Base-by-base conservation (phyloP, 30 jellyfish, hydroid and myxozoan species). In the Turritopsis dohrnii region DNA sequence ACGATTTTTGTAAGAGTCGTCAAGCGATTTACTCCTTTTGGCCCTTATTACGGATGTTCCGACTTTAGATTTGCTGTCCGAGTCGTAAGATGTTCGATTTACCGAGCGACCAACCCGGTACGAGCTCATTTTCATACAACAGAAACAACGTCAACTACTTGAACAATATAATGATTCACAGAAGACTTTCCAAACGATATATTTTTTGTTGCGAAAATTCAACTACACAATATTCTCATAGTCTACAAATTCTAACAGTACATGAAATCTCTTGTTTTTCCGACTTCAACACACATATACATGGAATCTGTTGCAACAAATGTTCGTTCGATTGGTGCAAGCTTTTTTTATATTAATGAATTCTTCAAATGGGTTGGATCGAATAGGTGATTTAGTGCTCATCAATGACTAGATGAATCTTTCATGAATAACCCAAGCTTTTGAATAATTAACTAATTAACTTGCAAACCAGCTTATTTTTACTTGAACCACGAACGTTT, bases 361-460 rank as follows among this genome's bases (percentile, higher is more conserved):
- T 76, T 16, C 29, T 69, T 25, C 75, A 85, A 71, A 53, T 60
- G 85, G 66, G 72, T 71, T 22, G 21, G 31, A 29, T 8, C 88
- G 85, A 81, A 21, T 23, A 19, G 29, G 24, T 18, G 28, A 24
- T 30, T 79, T 21, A 52, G 9, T 24, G 77, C 22, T 69, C 60
- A 69, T 69, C 30, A 69, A 23, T 23, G 30, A 23, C 77, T 16
- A 29, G 52, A 53, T 90, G 21, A 88, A 83, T 92, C 53, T 79
- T 92, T 92, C 84, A 92, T 81, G 72, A 74, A 69, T 84, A 81
- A 53, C 85, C 96, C 92, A 92, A 92, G 98, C 98, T 89, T 79
- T 52, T 92, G 69, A 87, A 84, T 83, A 28, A 79, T 92, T 92
- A 65, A 92, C 83, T 84, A 86, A 79, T 52, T 87, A 88, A 23